A percentile compares a stretch with the other conserved stretches of the same genome.
Evolutionary conservation across 2,113 vertebrate species (phyloP).

Genomic region (Corynorhinus townsendii): DNA sequence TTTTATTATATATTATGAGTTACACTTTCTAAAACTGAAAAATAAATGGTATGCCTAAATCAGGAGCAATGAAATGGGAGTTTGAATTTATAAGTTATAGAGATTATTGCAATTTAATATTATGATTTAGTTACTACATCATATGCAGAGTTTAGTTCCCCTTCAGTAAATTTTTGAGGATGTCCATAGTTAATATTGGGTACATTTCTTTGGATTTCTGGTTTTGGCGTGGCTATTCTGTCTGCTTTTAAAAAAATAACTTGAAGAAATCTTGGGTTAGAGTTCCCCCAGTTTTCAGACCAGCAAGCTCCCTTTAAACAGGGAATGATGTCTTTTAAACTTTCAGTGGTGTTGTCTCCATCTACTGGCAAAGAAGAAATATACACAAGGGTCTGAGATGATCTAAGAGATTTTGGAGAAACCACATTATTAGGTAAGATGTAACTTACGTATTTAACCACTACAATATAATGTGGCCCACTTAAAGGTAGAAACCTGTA

Average conservation of each 20-base stretch:
- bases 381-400: slow-evolving; percentile 72
- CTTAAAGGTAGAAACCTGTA: slow-evolving; percentile 63
- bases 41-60: slow-evolving; percentile 5
- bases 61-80: background rate
- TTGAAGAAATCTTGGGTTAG: slow-evolving; percentile 52
- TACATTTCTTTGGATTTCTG: slow-evolving; percentile 34
- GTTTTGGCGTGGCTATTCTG: slow-evolving; percentile 30
- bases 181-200: slow-evolving; percentile 46
- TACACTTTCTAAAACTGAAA: slow-evolving; percentile 41
- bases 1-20: slow-evolving; percentile 2
- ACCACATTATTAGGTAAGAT: slow-evolving; percentile 75
- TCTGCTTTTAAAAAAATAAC: slow-evolving; percentile 33
- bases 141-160: slow-evolving; percentile 34
- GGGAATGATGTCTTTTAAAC: slow-evolving; percentile 75
- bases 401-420: slow-evolving; percentile 73
- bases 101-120: slow-evolving; percentile 42
- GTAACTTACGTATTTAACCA: slow-evolving; percentile 73
- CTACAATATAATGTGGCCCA: slow-evolving; percentile 53
- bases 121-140: slow-evolving; percentile 26
- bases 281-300: slow-evolving; percentile 63
- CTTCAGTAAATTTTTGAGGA: slow-evolving; percentile 56
- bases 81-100: slow-evolving; percentile 36
- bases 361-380: slow-evolving; percentile 73
- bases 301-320: slow-evolving; percentile 72
- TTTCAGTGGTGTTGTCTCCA: slow-evolving; percentile 77